Base-by-base conservation (phyloP, 2,888 invertebrate genomes). In the Orthonychiurus folsomi region DNA sequence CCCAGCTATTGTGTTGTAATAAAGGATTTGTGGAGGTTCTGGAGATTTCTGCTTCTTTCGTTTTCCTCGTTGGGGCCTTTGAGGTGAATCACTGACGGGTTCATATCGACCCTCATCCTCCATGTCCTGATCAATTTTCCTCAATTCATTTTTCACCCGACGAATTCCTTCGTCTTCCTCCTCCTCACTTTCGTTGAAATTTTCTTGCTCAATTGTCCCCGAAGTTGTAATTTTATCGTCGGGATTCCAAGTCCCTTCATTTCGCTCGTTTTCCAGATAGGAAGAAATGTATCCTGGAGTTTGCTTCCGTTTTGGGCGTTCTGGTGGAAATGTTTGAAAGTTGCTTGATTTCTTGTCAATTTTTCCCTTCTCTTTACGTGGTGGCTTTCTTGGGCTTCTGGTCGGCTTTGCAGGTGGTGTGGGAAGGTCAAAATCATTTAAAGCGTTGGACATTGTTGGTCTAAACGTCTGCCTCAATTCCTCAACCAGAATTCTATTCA, bases 381-480 rank as follows among this genome's bases (percentile, higher is more conserved):
- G 68, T 3, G 70, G 69, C 37, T 72, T 72, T 50, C 64, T 65
- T n/a, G 73, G 69, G 24, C 59, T 55, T 26, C 69, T 54, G 20
- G 62, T 63, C 0, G 71, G 71, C 27, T 66, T 47, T 18, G 66
- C 54, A 2, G 69, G 71, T 12, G 67, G 62, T 84, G 81, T 27
- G 87, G 79, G 15, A 84, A 82, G 75, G 86, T 89, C 61, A 80
- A 80, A 47, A 69, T 74, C 5, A 85, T 84, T 64, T 81, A 82
- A 56, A 12, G 71, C 71, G 60, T 73, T 73, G 66, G 64, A 48
- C 61, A 72, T 65, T 2, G 68, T 65, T 24, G 69, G 72, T 75
- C 83, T 81, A 74, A 89, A 86, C 27, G 88, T 88, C 77, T 89
- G 88, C 70, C 87, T 82, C 71, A 90, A 87, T 78, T 89, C 89